phyloP scores from a whole-genome alignment of 2,113 vertebrate genomes.

The Ivindomyrus marchei region DNA sequence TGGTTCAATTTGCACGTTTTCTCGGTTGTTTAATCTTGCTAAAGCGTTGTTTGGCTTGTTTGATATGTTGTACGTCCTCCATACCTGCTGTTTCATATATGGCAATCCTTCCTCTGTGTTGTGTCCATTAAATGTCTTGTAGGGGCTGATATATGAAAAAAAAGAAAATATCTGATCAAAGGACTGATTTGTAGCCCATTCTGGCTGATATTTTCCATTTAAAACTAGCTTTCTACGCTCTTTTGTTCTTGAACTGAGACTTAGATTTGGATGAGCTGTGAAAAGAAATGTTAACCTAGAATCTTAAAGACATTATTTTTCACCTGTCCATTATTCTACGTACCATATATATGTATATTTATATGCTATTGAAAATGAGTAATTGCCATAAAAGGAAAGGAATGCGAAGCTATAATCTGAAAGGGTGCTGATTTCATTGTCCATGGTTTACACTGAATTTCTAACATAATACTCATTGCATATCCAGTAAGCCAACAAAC shows the following conservation, averaged over 20 bases:
- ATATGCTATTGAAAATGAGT: neutral
- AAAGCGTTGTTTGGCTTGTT: neutral
- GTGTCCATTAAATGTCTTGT: neutral
- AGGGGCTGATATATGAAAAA: neutral
- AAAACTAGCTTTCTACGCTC: neutral
- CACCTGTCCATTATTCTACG: neutral
- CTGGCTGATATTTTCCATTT: neutral
- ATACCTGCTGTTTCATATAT: neutral
- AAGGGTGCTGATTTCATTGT: neutral
- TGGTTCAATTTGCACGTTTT: conserved; percentile 17
- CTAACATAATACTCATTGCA: neutral
- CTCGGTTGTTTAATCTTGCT: neutral
- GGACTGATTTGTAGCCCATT: neutral
- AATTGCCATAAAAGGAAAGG: neutral
- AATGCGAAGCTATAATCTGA: neutral
- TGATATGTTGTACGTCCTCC: neutral
- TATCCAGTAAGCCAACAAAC: neutral
- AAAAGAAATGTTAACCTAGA: neutral
- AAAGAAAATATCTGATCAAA: neutral
- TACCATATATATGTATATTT: neutral
- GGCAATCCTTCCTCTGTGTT: neutral
- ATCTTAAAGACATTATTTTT: neutral
- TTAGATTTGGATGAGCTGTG: neutral
- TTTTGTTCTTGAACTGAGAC: neutral
- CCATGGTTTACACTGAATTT: neutral